Base-by-base conservation (phyloP, 2,113 vertebrate genomes). In the Sebastes fasciatus region DNA sequence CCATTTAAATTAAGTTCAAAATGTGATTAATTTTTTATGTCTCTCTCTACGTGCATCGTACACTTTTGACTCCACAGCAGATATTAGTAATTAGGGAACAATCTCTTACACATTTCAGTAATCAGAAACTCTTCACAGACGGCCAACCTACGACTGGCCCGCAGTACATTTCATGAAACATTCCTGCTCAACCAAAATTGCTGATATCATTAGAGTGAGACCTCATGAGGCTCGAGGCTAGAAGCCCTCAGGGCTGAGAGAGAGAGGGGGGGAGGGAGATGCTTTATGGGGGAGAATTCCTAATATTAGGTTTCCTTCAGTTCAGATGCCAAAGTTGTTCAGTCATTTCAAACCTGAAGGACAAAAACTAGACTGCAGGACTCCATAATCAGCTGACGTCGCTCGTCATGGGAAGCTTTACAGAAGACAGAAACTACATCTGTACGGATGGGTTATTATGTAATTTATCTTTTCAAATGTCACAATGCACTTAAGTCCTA, bases 241-340 rank as follows among this genome's bases (percentile, higher is more conserved):
- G 78, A 86, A 74, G 75, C 66, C 69, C 42, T 40, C 46, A 54
- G 70, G 74, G 76, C 48, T 73, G 43, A 54, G 43, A 10, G 52
- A 34, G 14, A 4, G 26, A 45, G 55, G 54, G 26, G 54, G 54
- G 60, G 13, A 2, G 72, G 42, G 49, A 40, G 54, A 10, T 69
- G 46, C 69, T 77, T 78, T 79, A 68, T 54, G 55, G 63, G 80
- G 75, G 71, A 54, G 60, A 55, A 82, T 88, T 88, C 63, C 86
- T 84, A 70, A 92, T 93, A 91, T 92, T 87, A 88, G 86, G 90
- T 94, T 93, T 91, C 88, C 78, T 86, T 76, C 23, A 69, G 70
- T 85, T 87, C 66, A 84, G 87, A 92, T 94, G 85, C 91, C 89
- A 84, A 77, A 80, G 79, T 62, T 79, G 68, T 82, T 85, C 45